These are phyloP conservation scores for Origma solitaria DNA, from an alignment of 2,113 vertebrate species.

Conservation along the genomic window DNA sequence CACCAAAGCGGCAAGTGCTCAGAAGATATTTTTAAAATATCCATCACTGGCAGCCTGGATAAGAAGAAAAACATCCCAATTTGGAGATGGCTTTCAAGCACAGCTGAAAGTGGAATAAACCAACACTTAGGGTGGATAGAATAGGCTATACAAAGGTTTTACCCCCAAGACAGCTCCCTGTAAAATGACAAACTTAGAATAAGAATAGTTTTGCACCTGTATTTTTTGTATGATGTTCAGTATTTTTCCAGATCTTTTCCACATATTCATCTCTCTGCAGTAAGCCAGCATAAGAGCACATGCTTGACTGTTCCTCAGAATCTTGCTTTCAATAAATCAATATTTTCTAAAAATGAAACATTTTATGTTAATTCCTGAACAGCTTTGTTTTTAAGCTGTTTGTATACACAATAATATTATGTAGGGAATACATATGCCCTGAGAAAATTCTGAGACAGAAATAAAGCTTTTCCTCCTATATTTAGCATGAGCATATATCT, in stretches of 20 bases:
- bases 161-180: not conserved
- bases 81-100: not conserved
- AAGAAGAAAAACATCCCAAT: not conserved
- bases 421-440: not conserved
- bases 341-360: not conserved
- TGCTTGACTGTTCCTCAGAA: not conserved
- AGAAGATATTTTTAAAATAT: not conserved
- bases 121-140: not conserved
- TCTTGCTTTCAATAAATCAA: not conserved
- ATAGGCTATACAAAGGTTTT: not conserved
- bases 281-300: not conserved
- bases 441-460: not conserved
- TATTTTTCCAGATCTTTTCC: not conserved
- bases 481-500: not conserved
- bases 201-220: not conserved
- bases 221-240: accelerated
- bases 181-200: not conserved
- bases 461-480: not conserved
- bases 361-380: not conserved
- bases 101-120: not conserved
- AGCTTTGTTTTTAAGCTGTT: not conserved
- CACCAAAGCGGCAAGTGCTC: not conserved
- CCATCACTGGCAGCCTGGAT: not conserved
- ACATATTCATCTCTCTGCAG: not conserved
- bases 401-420: not conserved